phyloP scores from a whole-genome alignment of 1,140 invertebrate species.

The Yoshiicerus persimilis region DNA sequence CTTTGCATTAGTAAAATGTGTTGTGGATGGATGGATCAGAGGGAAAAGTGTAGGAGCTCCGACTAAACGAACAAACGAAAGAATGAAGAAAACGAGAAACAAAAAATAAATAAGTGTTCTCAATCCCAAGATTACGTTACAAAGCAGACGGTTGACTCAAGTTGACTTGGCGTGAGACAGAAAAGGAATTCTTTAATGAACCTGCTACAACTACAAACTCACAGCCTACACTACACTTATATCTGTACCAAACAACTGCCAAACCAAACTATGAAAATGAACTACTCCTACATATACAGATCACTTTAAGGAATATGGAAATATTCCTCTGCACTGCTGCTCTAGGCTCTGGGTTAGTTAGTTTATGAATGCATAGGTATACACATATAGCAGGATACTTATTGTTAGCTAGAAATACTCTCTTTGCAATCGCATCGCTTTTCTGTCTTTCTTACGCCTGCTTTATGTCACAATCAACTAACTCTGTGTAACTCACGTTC shows the following conservation, averaged over 20 bases:
- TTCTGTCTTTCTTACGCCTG: neutral
- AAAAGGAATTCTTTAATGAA: constrained; percentile 30
- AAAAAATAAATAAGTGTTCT: constrained; percentile 22
- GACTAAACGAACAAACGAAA: neutral
- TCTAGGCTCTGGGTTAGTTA: too few species aligned
- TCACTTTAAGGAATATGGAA: neutral
- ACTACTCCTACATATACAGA: neutral
- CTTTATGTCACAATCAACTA: neutral
- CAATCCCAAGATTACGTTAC: constrained; percentile 15
- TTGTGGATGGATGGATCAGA: constrained; percentile 8
- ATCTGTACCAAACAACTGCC: neutral
- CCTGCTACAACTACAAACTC: neutral
- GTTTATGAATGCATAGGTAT: too few species aligned
- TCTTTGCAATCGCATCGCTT: too few species aligned
- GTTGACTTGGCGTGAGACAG: constrained; percentile 22
- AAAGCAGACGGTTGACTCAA: constrained; percentile 21
- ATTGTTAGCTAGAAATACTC: neutral
- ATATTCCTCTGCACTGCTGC: too few species aligned
- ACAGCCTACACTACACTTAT: neutral
- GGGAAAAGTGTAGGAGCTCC: constrained; percentile 4
- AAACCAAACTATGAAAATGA: neutral
- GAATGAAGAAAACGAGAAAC: constrained; percentile 13
- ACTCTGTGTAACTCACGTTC: neutral
- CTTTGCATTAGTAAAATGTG: constrained; percentile 25
- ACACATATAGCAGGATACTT: too few species aligned